Conservation (phyloP, 2,797 vertebrate species). For the Halcyon badia region DNA sequence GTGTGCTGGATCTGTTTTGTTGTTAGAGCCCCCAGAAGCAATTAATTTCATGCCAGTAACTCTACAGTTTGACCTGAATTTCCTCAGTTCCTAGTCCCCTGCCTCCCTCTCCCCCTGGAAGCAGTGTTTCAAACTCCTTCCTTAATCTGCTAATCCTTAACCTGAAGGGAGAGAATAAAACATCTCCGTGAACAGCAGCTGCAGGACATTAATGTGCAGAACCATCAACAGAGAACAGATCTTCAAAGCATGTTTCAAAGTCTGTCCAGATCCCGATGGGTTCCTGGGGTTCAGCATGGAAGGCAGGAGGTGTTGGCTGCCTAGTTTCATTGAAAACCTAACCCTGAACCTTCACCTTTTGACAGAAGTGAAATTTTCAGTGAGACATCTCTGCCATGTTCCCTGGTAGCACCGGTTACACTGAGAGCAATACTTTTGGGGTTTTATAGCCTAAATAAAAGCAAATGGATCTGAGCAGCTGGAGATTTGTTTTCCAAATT, state of each 20-base stretch:
- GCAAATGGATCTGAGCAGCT: not conserved
- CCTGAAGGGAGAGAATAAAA: not conserved
- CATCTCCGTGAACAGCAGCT: not conserved
- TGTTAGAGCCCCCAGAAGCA: slow-evolving; percentile 5
- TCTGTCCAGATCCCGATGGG: not conserved
- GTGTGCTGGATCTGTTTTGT: not conserved
- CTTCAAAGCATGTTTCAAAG: not conserved
- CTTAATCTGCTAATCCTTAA: not conserved
- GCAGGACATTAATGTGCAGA: not conserved
- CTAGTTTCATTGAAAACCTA: not conserved
- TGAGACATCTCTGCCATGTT: fast-evolving
- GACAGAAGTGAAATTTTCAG: not conserved
- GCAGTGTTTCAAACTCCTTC: not conserved
- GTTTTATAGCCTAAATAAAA: not conserved
- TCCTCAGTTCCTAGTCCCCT: not conserved
- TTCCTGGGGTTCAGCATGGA: not conserved
- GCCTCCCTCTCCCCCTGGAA: not conserved
- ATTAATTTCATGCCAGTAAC: not conserved
- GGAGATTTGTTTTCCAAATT: not conserved
- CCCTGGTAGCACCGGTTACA: not conserved
- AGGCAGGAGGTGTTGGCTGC: not conserved
- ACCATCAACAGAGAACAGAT: not conserved
- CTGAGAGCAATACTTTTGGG: fast-evolving
- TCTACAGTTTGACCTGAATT: slow-evolving; percentile 8
- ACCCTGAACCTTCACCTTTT: not conserved